phyloP scores from a whole-genome alignment of 2,113 vertebrate genomes.

The Nyctibius bracteatus region DNA sequence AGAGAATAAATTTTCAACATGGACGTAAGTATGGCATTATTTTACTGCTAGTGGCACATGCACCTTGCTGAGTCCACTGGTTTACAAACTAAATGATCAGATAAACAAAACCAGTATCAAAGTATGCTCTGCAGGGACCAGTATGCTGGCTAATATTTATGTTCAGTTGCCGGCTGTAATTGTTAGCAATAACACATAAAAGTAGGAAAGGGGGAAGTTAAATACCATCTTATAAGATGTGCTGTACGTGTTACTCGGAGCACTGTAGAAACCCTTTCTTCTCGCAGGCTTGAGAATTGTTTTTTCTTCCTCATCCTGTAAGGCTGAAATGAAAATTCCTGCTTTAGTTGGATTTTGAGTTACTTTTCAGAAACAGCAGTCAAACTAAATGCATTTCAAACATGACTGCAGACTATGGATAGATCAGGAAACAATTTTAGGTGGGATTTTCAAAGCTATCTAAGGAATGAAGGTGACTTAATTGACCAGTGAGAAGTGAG shows the following conservation, averaged over 20 bases:
- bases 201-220: background rate
- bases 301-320: background rate
- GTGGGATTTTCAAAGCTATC: background rate
- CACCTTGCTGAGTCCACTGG: background rate
- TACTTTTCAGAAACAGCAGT: background rate
- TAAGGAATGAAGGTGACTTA: background rate
- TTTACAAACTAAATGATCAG: background rate
- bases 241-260: background rate
- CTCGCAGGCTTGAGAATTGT: background rate
- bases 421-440: background rate
- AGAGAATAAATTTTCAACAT: background rate
- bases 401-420: background rate
- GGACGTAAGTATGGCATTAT: background rate
- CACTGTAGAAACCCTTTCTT: background rate
- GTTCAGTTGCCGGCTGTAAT: background rate
- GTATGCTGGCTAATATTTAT: background rate
- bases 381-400: background rate
- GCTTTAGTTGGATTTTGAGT: background rate
- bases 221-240: background rate
- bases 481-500: background rate
- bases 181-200: background rate
- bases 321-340: fast-evolving
- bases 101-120: background rate
- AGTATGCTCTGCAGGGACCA: background rate
- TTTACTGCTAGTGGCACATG: background rate